Base-by-base conservation (phyloP, 2,888 invertebrate species). In the Priocnemis perturbator region DNA sequence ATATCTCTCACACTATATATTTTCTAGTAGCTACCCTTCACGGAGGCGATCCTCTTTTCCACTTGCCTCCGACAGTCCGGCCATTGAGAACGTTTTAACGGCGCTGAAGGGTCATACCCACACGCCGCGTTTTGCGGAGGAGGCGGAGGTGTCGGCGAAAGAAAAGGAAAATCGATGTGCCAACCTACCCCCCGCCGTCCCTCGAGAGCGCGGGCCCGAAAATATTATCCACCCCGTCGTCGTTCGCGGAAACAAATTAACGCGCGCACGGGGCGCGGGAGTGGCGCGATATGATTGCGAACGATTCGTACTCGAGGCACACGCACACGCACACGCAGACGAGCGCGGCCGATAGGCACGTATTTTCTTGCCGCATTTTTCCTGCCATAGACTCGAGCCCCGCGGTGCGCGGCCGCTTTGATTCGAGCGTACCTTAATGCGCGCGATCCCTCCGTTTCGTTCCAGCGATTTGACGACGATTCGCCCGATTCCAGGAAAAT, bases 1-100 rank as follows among this genome's bases (percentile, higher is more conserved):
- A 77, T 74, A 78, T 72, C 65, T 78, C 75, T 66, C 65, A 74
- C 37, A 37, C 37, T 37, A 37, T 37, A 37, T 71, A 77, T 72
- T 69, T 66, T 72, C 61, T 59, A 60, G 48, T 60, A 69, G 64
- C 63, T 60, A 64, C 60, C 71, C 74, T 53, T 62, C 52, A 26
- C 52, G 57, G 59, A 61, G 66, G 59, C 73, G 60, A 68, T 63
- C 64, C 63, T 64, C 47, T 55, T 62, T 37, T 37, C 37, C 37
- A 37, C 37, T 37, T 37, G 37, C 60, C 23, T 57, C 59, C 52
- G 47, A 50, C 57, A 59, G 67, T 52, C 67, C 67, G 64, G 64
- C 58, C 58, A 64, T 56, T 64, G 66, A 48, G 56, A 64, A 67
- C 37, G 37, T 67, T 63, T 67, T 67, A 67, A 67, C 66, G 64